These are phyloP conservation scores for Rhinoraja longicauda DNA, from an alignment of 2,797 vertebrate species.

Conservation along the genomic window DNA sequence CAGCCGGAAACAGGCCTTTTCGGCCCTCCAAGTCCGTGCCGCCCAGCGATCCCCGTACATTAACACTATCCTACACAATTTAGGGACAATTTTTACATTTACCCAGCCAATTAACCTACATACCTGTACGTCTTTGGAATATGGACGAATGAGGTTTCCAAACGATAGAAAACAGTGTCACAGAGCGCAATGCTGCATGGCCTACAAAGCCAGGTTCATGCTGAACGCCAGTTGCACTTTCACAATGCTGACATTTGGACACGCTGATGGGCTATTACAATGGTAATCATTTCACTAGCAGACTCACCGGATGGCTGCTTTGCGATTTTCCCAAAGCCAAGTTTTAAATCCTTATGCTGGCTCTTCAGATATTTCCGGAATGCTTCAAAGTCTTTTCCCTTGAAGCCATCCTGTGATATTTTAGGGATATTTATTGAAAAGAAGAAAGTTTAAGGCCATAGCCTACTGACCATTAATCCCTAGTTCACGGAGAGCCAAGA, in stretches of 20 bases:
- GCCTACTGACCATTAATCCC: too few species aligned
- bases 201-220: background rate
- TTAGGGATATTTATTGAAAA: background rate
- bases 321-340: background rate
- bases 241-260: background rate
- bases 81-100: too few species aligned
- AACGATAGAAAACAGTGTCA: background rate
- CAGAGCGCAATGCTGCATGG: background rate
- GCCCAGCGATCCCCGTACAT: too few species aligned
- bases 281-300: background rate
- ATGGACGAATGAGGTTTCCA: background rate
- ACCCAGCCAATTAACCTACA: too few species aligned
- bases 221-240: background rate
- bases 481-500: background rate
- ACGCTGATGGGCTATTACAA: background rate
- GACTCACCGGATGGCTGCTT: background rate
- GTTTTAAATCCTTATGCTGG: background rate
- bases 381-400: background rate
- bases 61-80: too few species aligned
- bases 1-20: too few species aligned
- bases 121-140: too few species aligned
- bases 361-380: background rate
- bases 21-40: too few species aligned
- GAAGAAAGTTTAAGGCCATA: background rate
- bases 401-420: background rate